Conservation (phyloP, 1,140 invertebrate genomes). For the Pemphigus obesinymphae region DNA sequence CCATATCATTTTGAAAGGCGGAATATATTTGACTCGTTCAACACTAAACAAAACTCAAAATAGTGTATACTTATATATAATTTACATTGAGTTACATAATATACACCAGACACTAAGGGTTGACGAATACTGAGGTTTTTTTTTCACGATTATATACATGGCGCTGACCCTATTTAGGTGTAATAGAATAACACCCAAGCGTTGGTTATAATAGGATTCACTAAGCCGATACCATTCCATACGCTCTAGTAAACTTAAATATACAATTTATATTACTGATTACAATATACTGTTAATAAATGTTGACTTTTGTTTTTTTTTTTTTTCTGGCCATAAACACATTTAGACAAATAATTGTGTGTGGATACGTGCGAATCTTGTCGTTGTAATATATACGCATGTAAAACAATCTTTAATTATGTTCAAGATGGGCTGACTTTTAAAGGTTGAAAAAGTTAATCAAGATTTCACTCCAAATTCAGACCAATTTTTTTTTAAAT, state of each 20-base stretch:
- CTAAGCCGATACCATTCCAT: constrained; percentile 33
- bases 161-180: constrained; percentile 30
- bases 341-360: background rate
- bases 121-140: constrained; percentile 6
- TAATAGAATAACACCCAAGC: constrained; percentile 40
- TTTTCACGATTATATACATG: constrained; percentile 20
- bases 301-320: background rate
- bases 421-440: too few species aligned
- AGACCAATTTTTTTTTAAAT: too few species aligned
- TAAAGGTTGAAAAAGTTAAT: too few species aligned
- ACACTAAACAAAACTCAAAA: background rate
- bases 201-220: constrained; percentile 38
- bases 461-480: too few species aligned
- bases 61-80: background rate
- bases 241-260: constrained; percentile 41
- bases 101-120: background rate
- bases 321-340: background rate
- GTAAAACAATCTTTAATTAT: too few species aligned
- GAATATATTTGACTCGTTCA: constrained; percentile 1
- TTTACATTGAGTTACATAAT: constrained; percentile 18
- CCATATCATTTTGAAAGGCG: constrained; percentile 21
- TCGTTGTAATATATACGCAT: background rate
- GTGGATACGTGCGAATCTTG: background rate
- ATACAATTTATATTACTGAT: constrained; percentile 39
- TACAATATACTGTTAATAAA: constrained; percentile 16